Evolutionary conservation across 2,888 invertebrate species (phyloP), one percentile per base, ranked within the genome.

Genomic region (Argyresthia albistria): DNA sequence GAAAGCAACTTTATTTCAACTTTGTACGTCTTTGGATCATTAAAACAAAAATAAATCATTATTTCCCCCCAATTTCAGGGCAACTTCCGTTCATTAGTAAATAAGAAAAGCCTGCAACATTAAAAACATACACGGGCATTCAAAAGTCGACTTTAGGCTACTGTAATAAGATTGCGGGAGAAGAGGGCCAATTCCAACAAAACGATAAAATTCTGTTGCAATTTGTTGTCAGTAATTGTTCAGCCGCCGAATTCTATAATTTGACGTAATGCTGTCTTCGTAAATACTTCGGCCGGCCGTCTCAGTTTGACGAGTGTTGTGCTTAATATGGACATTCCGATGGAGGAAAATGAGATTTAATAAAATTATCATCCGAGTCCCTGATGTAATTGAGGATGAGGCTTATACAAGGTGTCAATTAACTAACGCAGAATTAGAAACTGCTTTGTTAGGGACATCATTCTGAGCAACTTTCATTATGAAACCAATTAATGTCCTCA

Each of bases 231-330:
- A 16, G 60, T 64, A 62, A 69, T 67, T 66, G 65, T 59, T 60
- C 57, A 58, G 59, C 57, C 66, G 61, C 61, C 63, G 62, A 64
- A 70, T 70, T 67, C 65, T 63, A 69, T 76, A 76, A 76, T 76
- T 74, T 73, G 71, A 70, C 66, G 64, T 70, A 70, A 73, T 68
- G 58, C 60, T 56, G 60, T 59, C 65, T 70, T 15, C 50, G 47
- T 9, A 35, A 35, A 39, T 39, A 39, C 39, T 9, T n/a, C 10
- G 10, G 3, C 36, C 36, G 36, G 36, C 39, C 39, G 8, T 39
- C 10, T 39, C 10, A 11, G 39, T 39, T 25, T 25, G 25, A 25
- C 25, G 25, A 25, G 3, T 25, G 25, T 6, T 25, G 2, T 4
- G 25, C 3, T 25, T 25, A 25, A 6, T 25, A 25, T 25, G 25